A percentile compares a stretch with the other conserved stretches of the same genome.
These are phyloP conservation scores for Toxonevra muliebris DNA, from an alignment of 2,888 invertebrate genomes.

Conservation along the genomic window DNA sequence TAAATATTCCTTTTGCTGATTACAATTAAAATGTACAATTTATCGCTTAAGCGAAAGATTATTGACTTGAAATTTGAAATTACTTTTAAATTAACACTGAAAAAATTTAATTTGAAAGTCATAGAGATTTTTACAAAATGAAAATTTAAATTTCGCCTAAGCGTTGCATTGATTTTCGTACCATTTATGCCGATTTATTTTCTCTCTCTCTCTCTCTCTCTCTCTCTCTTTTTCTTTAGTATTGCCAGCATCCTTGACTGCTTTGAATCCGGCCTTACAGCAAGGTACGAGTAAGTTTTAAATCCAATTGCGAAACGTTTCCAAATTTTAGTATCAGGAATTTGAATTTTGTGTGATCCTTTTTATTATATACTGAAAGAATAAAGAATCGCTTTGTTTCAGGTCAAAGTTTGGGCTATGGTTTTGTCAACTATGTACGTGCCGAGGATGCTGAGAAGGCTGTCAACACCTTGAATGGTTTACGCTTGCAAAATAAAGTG, in stretches of 20 bases:
- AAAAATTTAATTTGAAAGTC: neutral
- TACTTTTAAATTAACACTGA: no score
- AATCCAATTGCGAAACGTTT: neutral
- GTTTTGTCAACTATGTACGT: slow-evolving; percentile 99
- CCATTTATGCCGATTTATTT: neutral
- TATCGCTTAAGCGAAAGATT: neutral
- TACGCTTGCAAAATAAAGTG: slow-evolving; percentile 98
- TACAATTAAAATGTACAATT: neutral
- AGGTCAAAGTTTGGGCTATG: slow-evolving; percentile 99
- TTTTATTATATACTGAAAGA: slow-evolving; percentile 13
- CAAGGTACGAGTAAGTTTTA: slow-evolving; percentile 54
- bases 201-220: slow-evolving; percentile 10
- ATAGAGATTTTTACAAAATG: neutral
- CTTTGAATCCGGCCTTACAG: slow-evolving; percentile 63
- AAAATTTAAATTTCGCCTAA: neutral
- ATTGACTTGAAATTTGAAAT: no score
- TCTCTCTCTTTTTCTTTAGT: slow-evolving; percentile 51
- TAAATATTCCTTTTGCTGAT: slow-evolving; percentile 51
- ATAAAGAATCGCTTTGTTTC: slow-evolving; percentile 10
- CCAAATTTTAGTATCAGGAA: slow-evolving; percentile 29
- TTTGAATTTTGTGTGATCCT: neutral
- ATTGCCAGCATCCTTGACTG: slow-evolving; percentile 63
- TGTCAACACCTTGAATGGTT: slow-evolving; percentile 96
- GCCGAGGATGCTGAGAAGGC: slow-evolving; percentile 99
- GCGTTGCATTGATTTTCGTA: neutral